These are phyloP conservation scores for Drosophila pallidifrons DNA, from an alignment of 1,140 invertebrate species.

Conservation along the genomic window DNA sequence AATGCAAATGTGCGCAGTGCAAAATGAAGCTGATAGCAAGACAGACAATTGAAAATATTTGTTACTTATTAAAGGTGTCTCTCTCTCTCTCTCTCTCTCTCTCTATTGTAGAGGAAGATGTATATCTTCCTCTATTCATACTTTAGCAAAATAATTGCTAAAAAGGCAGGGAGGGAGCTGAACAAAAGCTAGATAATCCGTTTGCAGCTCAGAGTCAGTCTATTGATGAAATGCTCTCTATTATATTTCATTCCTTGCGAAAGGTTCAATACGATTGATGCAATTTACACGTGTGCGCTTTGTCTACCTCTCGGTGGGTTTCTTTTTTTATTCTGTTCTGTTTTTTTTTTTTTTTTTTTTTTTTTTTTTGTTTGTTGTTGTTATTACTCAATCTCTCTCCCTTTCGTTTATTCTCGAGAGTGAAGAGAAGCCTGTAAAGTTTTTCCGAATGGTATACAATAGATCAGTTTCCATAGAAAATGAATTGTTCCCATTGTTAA, in stretches of 20 bases:
- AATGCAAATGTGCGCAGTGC: slow-evolving; percentile 9
- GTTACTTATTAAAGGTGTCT: slow-evolving; percentile 36
- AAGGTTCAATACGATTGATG: slow-evolving; percentile 9
- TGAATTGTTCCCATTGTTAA: background rate
- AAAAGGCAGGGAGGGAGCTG: background rate
- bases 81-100: background rate
- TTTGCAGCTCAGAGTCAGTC: background rate
- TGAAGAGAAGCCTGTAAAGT: slow-evolving; percentile 33
- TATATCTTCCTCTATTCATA: background rate
- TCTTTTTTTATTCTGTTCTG: too few species aligned
- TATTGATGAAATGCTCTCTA: slow-evolving; percentile 15
- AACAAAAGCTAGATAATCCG: slow-evolving; percentile 5
- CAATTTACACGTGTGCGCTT: slow-evolving; percentile 5
- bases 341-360: too few species aligned
- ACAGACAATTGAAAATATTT: background rate
- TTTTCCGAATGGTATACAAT: slow-evolving; percentile 13
- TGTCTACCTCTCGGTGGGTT: background rate
- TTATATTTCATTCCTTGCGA: slow-evolving; percentile 8
- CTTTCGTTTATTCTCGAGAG: background rate
- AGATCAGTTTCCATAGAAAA: background rate
- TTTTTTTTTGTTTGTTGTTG: too few species aligned
- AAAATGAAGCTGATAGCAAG: background rate
- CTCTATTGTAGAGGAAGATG: too few species aligned
- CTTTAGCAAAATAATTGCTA: slow-evolving; percentile 9
- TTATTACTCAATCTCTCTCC: background rate